Conservation (phyloP, 2,113 vertebrate genomes). For the Laticauda colubrina region DNA sequence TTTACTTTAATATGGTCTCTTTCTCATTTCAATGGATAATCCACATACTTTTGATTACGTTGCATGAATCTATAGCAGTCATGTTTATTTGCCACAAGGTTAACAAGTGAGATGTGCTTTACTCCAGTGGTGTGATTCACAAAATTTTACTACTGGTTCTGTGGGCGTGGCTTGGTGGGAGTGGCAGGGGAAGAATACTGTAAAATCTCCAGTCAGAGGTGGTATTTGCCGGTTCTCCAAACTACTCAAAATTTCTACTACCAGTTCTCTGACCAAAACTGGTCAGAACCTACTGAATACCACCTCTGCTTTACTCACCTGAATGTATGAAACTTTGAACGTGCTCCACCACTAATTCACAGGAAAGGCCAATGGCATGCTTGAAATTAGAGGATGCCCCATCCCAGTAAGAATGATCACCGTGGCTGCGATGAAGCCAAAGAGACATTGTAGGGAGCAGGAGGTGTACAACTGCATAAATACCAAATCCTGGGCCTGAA, state of each 20-base stretch:
- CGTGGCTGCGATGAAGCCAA: conserved; percentile 92
- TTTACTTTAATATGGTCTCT: background rate
- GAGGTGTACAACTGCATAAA: conserved; percentile 93
- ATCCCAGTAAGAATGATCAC: conserved; percentile 95
- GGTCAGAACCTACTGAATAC: too few species aligned
- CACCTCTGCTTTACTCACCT: conserved; percentile 64
- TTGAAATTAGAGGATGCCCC: conserved; percentile 93
- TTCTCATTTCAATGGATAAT: background rate
- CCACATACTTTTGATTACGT: background rate
- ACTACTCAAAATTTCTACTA: too few species aligned
- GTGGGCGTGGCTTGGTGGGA: too few species aligned
- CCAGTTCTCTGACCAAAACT: too few species aligned
- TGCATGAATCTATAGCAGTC: background rate
- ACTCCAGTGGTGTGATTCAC: background rate
- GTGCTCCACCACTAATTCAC: conserved; percentile 95
- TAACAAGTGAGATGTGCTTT: background rate
- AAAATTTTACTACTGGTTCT: too few species aligned
- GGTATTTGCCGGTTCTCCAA: too few species aligned
- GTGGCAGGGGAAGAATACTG: too few species aligned
- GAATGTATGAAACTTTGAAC: conserved; percentile 92
- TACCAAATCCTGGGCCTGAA: conserved; percentile 93
- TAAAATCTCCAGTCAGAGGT: too few species aligned
- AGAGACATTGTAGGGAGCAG: conserved; percentile 95
- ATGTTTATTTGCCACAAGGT: background rate
- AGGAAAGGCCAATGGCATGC: conserved; percentile 93